Conservation (phyloP, 2,888 invertebrate genomes). For the Drosophila imparisetae region DNA sequence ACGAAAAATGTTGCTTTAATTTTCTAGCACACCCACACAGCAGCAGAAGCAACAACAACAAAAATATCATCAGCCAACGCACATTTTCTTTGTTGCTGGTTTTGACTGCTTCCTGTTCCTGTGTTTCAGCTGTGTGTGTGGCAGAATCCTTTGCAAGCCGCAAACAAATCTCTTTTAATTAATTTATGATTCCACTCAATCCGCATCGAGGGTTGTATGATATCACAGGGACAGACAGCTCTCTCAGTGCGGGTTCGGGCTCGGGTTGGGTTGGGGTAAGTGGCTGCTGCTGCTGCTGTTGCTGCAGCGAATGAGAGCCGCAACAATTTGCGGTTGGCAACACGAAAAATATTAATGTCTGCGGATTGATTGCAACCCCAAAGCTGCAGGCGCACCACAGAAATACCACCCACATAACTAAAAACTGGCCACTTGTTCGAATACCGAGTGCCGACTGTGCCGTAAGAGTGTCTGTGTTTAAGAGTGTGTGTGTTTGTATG, state of each 20-base stretch:
- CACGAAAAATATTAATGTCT: constrained; percentile 79
- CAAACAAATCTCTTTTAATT: constrained; percentile 84
- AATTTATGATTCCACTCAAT: constrained; percentile 83
- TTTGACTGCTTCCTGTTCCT: constrained; percentile 48
- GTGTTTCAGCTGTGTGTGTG: constrained; percentile 32
- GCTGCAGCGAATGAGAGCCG: constrained; percentile 64
- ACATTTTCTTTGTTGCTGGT: constrained; percentile 72
- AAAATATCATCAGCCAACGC: constrained; percentile 52
- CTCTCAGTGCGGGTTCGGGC: constrained; percentile 10
- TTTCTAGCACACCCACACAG: constrained; percentile 59
- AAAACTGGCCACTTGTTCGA: constrained; percentile 70
- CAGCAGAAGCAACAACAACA: constrained; percentile 11
- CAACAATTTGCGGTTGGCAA: constrained; percentile 79
- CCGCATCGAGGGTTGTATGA: constrained; percentile 75
- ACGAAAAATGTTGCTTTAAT: constrained; percentile 80
- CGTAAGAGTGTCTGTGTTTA: not conserved
- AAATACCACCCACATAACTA: constrained; percentile 52
- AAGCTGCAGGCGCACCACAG: not conserved
- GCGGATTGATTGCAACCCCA: constrained; percentile 71
- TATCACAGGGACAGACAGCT: constrained; percentile 38
- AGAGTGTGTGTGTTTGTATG: constrained; percentile 1
- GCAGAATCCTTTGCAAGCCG: constrained; percentile 82
- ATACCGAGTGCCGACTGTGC: constrained; percentile 13
- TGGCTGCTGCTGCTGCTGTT: constrained; percentile 30
- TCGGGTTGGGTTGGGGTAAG: constrained; percentile 12